Evolutionary conservation across 1,140 invertebrate species (phyloP).

Genomic region (Xylocopa sonorina): DNA sequence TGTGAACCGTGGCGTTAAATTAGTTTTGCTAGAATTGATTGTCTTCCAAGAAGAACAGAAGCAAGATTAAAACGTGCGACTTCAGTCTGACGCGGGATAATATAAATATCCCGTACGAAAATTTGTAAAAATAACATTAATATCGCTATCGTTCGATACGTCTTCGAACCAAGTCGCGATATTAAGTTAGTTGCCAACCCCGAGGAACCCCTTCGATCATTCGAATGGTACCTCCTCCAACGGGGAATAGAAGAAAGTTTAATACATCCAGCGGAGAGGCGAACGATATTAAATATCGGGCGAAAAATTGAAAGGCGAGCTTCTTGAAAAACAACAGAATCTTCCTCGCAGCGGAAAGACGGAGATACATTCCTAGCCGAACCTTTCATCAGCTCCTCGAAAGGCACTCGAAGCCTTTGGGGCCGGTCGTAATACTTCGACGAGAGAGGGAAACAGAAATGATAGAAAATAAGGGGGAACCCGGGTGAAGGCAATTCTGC

Average conservation of each 20-base stretch:
- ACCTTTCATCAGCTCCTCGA: neutral
- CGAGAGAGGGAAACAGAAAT: neutral
- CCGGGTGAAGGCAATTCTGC: neutral
- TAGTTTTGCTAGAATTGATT: no score
- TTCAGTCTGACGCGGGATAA: no score
- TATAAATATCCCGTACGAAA: no score
- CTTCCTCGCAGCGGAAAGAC: no score
- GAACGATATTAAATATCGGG: neutral
- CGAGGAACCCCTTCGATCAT: no score
- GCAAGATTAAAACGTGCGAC: no score
- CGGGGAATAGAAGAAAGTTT: neutral
- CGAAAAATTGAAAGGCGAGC: neutral
- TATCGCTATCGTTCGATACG: no score
- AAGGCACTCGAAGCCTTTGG: neutral
- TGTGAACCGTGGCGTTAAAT: no score
- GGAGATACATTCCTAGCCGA: neutral
- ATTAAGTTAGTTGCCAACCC: no score
- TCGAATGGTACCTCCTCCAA: neutral
- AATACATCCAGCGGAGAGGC: neutral
- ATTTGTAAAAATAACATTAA: no score
- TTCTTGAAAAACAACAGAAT: neutral
- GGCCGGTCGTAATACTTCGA: neutral
- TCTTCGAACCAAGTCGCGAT: no score
- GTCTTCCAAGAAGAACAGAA: no score
- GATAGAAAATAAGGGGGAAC: slow-evolving; percentile 19